Conservation (phyloP, 92 coral and sea anemone genomes). For the Micromussa lordhowensis region DNA sequence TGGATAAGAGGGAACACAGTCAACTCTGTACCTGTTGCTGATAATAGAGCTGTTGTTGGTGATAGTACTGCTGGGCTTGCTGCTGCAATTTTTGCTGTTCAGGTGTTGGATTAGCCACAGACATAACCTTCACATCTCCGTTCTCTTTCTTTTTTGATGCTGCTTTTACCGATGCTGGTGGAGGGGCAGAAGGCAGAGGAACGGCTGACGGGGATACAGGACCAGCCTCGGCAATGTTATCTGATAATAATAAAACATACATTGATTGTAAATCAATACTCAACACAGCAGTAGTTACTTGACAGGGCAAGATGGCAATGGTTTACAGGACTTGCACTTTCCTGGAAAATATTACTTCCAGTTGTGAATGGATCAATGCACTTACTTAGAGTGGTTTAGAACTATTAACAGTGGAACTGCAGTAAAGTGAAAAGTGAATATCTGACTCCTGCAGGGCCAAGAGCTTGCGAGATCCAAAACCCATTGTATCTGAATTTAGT, state of each 20-base stretch:
- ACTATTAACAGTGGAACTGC: no score
- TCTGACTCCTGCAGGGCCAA: no score
- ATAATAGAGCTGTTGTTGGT: conserved; percentile 74
- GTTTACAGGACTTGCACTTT: no score
- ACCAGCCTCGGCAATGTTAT: conserved; percentile 59
- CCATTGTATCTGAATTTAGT: no score
- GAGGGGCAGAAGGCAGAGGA: conserved; percentile 93
- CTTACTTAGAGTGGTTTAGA: no score
- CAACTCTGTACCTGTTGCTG: conserved; percentile 65
- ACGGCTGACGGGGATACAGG: conserved; percentile 97
- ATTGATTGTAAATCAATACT: not conserved
- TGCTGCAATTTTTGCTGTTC: conserved; percentile 90
- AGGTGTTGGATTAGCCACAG: conserved; percentile 83
- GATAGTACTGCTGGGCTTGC: conserved; percentile 83
- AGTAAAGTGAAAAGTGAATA: no score
- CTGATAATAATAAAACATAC: conserved; percentile 13
- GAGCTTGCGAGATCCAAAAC: no score
- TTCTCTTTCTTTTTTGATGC: conserved; percentile 54
- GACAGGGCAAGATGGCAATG: no score
- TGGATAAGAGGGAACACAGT: not conserved
- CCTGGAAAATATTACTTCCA: no score
- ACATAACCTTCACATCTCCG: conserved; percentile 74
- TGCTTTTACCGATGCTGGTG: conserved; percentile 69
- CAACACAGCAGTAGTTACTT: not conserved
- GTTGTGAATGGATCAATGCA: no score